phyloP scores from a whole-genome alignment of 2,888 invertebrate species.

The Tachina fera region DNA sequence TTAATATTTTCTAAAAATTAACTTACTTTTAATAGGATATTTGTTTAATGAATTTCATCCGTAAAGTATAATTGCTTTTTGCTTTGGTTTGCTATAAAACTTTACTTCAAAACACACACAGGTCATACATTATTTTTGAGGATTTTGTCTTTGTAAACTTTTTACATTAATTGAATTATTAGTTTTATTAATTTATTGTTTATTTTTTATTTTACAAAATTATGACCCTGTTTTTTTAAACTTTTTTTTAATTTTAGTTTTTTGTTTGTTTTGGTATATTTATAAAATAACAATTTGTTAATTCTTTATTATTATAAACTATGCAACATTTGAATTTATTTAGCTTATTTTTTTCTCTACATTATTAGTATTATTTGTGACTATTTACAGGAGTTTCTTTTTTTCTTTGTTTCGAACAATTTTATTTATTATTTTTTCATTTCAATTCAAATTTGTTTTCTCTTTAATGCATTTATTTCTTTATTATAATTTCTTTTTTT shows the following conservation, averaged over 20 bases:
- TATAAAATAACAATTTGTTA: constrained; percentile 64
- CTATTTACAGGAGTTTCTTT: constrained; percentile 60
- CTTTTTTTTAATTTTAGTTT: constrained; percentile 32
- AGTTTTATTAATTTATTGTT: constrained; percentile 27
- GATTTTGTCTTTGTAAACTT: constrained; percentile 23
- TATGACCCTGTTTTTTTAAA: constrained; percentile 59
- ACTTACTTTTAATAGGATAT: not conserved
- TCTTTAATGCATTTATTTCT: constrained; percentile 1
- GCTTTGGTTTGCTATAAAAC: not conserved
- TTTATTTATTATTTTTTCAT: not conserved
- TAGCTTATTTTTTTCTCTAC: constrained; percentile 8
- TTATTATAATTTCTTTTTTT: not conserved
- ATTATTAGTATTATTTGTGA: constrained; percentile 34
- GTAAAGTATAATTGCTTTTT: constrained; percentile 10
- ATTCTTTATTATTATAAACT: constrained; percentile 51
- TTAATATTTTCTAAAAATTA: not conserved
- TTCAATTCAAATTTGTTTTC: constrained; percentile 7
- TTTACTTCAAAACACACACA: not conserved
- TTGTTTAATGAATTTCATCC: not conserved
- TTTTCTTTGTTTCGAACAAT: not conserved
- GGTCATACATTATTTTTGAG: constrained; percentile 1
- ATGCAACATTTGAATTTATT: constrained; percentile 50
- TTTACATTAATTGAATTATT: constrained; percentile 11
- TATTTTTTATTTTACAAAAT: constrained; percentile 52
- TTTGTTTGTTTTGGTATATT: constrained; percentile 31